Base-by-base conservation (phyloP, 2,888 invertebrate species). In the Eupithecia insigniata region DNA sequence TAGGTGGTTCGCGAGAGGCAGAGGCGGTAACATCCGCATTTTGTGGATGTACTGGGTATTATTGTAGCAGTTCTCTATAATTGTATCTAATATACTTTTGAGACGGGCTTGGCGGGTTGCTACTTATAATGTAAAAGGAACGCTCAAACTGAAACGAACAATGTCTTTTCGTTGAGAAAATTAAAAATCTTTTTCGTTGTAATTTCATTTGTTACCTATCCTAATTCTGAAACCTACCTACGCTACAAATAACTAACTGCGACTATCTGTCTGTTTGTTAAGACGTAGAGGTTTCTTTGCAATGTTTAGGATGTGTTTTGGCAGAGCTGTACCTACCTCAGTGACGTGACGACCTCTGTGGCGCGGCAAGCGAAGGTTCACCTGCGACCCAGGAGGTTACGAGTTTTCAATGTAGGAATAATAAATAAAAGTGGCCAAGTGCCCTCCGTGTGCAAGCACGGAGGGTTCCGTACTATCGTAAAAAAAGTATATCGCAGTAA, bases 21-120 rank as follows among this genome's bases (percentile, higher is more conserved):
- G 87, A 84, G 87, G 51, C 84, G 84, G 79, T 79, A 84, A 83
- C 84, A 84, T 87, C 87, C 86, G 83, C 79, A 76, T 81, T 84
- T 83, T 79, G 79, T 75, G 78, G 78, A 81, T 80, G 79, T 78
- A 77, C 74, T 67, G 76, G 69, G 70, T 76, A 75, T 79, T 82
- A 82, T 80, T 82, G 79, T 79, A 77, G 66, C 66, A 60, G 30
- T 64, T 75, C 60, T 55, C 70, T 67, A 66, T 70, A 65, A 67
- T 75, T 75, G 69, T 58, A 46, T 64, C n/a, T 60, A 64, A 62
- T 39, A 28, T 55, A 64, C 70, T 67, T 71, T 67, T 61, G 55
- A 71, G 61, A 16, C 46, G 32, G 16, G 14, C 6, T 64, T 34
- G 22, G 5, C n/a, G 61, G 61, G 55, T 2, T 26, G 22, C 3